These are phyloP conservation scores for Astur gentilis DNA, from an alignment of 2,113 vertebrate genomes.

Conservation along the genomic window DNA sequence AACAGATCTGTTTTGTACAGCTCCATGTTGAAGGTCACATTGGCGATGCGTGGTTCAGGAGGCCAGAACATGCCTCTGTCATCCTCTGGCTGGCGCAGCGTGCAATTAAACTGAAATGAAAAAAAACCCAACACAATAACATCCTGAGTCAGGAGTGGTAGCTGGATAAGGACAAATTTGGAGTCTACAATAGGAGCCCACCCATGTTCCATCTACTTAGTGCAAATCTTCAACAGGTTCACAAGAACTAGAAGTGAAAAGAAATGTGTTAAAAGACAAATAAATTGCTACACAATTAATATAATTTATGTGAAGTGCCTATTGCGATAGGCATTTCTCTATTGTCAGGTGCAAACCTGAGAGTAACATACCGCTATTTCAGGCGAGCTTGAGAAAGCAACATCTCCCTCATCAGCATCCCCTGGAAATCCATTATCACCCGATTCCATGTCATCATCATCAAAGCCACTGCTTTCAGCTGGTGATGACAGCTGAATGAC, in stretches of 20 bases:
- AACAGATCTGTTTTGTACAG: slow-evolving; percentile 79
- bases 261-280: background rate
- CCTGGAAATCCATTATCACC: slow-evolving; percentile 80
- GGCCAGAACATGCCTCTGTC: slow-evolving; percentile 37
- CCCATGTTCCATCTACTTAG: fast-evolving
- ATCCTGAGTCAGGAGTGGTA: background rate
- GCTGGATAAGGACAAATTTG: background rate
- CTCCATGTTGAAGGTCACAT: slow-evolving; percentile 87
- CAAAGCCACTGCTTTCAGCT: slow-evolving; percentile 82
- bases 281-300: background rate
- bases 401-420: slow-evolving; percentile 72
- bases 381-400: slow-evolving; percentile 55
- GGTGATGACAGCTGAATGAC: slow-evolving; percentile 77
- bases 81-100: slow-evolving; percentile 63
- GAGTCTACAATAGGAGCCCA: background rate
- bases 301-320: background rate
- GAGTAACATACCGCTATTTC: slow-evolving; percentile 71
- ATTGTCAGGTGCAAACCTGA: background rate
- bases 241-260: background rate
- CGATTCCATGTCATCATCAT: slow-evolving; percentile 83
- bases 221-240: background rate
- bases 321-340: background rate
- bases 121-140: background rate
- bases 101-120: slow-evolving; percentile 89
- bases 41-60: slow-evolving; percentile 56